These are phyloP conservation scores for Acholoe squamosa DNA, from an alignment of 2,888 invertebrate species.

Conservation along the genomic window DNA sequence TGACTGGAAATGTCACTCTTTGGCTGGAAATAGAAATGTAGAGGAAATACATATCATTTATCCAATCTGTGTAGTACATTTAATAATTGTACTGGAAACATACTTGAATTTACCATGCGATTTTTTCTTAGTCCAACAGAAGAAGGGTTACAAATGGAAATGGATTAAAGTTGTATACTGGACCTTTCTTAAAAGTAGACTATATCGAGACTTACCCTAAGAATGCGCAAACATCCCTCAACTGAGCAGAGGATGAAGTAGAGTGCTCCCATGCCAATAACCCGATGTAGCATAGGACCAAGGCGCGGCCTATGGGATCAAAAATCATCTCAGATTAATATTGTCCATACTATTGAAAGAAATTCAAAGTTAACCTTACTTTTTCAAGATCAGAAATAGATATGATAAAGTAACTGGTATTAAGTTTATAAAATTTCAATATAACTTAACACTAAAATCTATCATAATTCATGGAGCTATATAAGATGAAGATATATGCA, in stretches of 20 bases:
- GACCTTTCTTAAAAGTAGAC: neutral
- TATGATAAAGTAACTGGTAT: neutral
- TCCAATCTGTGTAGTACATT: neutral
- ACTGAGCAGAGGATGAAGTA: conserved; percentile 93
- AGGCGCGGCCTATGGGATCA: conserved; percentile 87
- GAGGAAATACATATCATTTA: conserved; percentile 1
- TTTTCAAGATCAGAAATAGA: neutral
- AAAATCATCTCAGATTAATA: neutral
- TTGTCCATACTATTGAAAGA: neutral
- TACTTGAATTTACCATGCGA: no score
- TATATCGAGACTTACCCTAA: conserved; percentile 80
- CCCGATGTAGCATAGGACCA: conserved; percentile 93
- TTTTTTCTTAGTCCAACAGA: no score
- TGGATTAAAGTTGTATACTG: no score
- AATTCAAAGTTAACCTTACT: no score
- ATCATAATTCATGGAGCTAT: no score
- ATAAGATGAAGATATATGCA: neutral
- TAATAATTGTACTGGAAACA: no score
- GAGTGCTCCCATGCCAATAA: conserved; percentile 91
- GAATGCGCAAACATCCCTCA: conserved; percentile 92
- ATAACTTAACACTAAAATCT: no score
- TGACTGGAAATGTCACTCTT: conserved; percentile 86
- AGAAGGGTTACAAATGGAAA: no score
- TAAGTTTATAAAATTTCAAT: neutral
- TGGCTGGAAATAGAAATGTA: conserved; percentile 83